A percentile compares a stretch with the other conserved stretches of the same genome.
Conservation (phyloP, 2,113 vertebrate genomes). For the Pionites leucogaster region DNA sequence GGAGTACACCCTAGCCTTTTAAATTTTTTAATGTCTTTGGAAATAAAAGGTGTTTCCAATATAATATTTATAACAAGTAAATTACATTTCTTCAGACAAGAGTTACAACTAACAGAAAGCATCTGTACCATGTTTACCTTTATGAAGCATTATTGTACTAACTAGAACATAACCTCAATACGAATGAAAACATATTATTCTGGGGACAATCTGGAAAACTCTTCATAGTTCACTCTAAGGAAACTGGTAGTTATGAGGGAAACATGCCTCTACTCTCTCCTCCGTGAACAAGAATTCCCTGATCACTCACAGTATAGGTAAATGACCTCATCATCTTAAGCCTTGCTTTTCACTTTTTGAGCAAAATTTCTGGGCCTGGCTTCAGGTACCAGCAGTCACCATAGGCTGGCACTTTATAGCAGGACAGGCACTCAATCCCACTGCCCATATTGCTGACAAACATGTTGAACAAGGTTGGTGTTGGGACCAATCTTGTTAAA, state of each 20-base stretch:
- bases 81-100: not conserved
- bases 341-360: not conserved
- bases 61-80: not conserved
- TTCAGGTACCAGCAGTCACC: not conserved
- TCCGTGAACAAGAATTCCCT: not conserved
- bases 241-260: not conserved
- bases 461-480: not conserved
- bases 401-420: not conserved
- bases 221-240: fast-evolving
- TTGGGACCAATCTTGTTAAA: not conserved
- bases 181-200: not conserved
- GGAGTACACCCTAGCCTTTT: not conserved
- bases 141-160: not conserved
- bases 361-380: not conserved
- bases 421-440: not conserved
- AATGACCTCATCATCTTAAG: not conserved
- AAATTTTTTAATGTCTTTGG: not conserved
- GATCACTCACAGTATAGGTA: not conserved
- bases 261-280: not conserved
- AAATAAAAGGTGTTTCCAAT: not conserved
- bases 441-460: not conserved
- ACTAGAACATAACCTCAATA: not conserved
- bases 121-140: not conserved
- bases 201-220: not conserved
- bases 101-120: not conserved